These are phyloP conservation scores for Forbesichthys agassizii DNA, from an alignment of 2,113 vertebrate species.

Conservation along the genomic window DNA sequence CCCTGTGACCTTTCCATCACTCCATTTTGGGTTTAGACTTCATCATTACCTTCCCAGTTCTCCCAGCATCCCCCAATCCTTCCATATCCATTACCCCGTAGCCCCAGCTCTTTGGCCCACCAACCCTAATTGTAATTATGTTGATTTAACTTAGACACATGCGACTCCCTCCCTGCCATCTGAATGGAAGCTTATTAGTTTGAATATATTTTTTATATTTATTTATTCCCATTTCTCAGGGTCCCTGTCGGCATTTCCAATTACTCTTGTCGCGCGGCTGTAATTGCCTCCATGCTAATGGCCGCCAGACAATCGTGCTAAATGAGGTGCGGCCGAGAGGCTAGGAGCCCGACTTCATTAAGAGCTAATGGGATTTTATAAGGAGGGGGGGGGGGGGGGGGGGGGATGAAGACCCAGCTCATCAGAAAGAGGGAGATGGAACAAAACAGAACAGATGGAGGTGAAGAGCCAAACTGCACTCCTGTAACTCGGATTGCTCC, in stretches of 20 bases:
- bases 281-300: constrained; percentile 99
- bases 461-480: constrained; percentile 68
- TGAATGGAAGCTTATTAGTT: constrained; percentile 96
- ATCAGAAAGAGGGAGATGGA: constrained; percentile 82
- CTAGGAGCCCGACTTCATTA: constrained; percentile 99
- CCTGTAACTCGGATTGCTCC: constrained; percentile 58
- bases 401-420: constrained; percentile 81
- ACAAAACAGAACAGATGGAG: constrained; percentile 83
- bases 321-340: constrained; percentile 99
- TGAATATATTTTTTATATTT: constrained; percentile 91
- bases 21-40: constrained; percentile 24
- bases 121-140: constrained; percentile 98
- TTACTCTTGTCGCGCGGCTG: constrained; percentile 99
- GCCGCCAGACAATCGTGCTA: constrained; percentile 99
- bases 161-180: constrained; percentile 68
- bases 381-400: constrained; percentile 78
- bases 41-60: constrained; percentile 47
- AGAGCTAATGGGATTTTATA: constrained; percentile 99
- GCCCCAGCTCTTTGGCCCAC: constrained; percentile 70
- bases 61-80: constrained; percentile 50
- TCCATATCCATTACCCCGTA: constrained; percentile 63
- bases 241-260: constrained; percentile 99
- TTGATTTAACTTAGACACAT: constrained; percentile 97
- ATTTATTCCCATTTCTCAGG: constrained; percentile 98
- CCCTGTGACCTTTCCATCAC: constrained; percentile 38